These are phyloP conservation scores for Pelodiscus sinensis DNA, from an alignment of 2,113 vertebrate species.

Conservation along the genomic window DNA sequence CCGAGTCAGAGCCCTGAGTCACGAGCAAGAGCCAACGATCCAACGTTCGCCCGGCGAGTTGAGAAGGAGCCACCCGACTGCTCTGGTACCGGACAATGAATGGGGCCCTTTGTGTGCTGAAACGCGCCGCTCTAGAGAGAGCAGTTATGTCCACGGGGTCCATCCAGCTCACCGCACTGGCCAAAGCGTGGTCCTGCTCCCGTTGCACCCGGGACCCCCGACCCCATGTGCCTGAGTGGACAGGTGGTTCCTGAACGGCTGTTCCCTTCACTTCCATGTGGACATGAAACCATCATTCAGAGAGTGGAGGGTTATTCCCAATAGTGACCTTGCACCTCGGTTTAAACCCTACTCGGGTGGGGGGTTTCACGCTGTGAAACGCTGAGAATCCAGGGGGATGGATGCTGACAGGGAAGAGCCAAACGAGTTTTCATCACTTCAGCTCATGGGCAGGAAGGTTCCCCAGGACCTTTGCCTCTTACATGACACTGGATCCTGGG, in stretches of 20 bases:
- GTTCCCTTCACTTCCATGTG: background rate
- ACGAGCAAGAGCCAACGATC: background rate
- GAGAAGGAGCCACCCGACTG: too few species aligned
- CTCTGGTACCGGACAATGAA: background rate
- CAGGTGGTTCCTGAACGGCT: background rate
- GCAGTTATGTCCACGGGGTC: too few species aligned
- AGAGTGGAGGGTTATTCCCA: background rate
- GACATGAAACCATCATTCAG: background rate
- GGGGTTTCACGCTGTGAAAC: background rate
- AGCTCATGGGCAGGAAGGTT: accelerated
- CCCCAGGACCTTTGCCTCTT: background rate
- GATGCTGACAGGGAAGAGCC: accelerated
- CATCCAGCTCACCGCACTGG: background rate
- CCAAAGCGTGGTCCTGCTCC: background rate
- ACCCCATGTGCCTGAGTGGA: background rate
- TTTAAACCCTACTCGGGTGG: too few species aligned
- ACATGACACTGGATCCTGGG: accelerated
- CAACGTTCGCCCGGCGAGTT: background rate
- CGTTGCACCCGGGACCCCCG: accelerated
- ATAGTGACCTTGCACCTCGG: background rate
- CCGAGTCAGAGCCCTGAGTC: background rate
- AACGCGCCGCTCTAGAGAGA: too few species aligned
- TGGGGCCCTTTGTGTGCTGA: background rate
- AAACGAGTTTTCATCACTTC: accelerated
- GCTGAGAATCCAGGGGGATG: accelerated